phyloP scores from a whole-genome alignment of 2,888 invertebrate species.

The Agrochola macilenta region DNA sequence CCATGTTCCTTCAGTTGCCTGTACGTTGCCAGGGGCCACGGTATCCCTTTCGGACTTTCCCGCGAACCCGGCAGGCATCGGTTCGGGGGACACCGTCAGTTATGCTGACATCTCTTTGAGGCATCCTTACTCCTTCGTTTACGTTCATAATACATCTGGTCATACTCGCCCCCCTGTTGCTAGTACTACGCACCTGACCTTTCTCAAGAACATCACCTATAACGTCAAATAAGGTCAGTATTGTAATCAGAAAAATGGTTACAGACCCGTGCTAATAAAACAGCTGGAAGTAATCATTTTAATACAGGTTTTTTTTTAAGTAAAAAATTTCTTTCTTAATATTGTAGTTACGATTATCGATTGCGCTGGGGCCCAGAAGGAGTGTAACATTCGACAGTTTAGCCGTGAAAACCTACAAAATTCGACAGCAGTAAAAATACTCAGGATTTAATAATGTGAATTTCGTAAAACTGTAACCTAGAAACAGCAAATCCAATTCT shows the following conservation, averaged over 20 bases:
- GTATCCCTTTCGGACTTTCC: too few species aligned
- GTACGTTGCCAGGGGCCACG: too few species aligned
- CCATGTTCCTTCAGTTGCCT: too few species aligned
- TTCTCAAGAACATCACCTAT: neutral
- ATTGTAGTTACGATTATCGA: too few species aligned
- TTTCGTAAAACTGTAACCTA: neutral
- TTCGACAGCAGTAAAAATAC: neutral
- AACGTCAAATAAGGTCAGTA: neutral
- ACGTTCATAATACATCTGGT: neutral
- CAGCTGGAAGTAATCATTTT: neutral
- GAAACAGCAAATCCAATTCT: conserved; percentile 24
- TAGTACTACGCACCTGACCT: neutral
- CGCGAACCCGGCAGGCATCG: too few species aligned
- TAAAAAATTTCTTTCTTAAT: neutral
- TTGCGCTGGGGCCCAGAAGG: neutral
- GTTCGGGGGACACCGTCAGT: too few species aligned
- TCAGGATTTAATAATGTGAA: neutral
- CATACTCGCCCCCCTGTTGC: too few species aligned
- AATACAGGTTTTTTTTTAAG: neutral
- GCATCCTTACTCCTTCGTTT: neutral
- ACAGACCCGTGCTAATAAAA: neutral
- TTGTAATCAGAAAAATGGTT: neutral
- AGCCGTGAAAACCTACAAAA: neutral
- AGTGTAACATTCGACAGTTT: neutral
- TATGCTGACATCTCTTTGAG: too few species aligned